Conservation (phyloP, 2,113 vertebrate species). For the Gallinago media region DNA sequence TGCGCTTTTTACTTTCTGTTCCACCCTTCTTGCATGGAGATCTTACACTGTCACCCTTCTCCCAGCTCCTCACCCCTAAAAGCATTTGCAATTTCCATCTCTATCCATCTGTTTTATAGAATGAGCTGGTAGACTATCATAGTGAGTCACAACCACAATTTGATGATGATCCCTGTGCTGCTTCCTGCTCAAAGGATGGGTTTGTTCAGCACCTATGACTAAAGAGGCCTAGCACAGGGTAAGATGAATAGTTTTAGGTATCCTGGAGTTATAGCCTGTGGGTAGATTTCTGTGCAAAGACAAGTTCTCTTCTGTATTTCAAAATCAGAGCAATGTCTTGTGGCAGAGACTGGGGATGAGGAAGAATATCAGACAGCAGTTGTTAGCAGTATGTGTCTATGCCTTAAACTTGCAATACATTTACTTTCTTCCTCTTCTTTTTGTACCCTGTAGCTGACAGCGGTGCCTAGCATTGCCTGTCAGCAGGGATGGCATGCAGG, state of each 20-base stretch:
- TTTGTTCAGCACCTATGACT: not conserved
- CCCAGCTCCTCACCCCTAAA: not conserved
- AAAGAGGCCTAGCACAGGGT: not conserved
- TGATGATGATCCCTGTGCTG: not conserved
- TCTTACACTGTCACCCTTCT: not conserved
- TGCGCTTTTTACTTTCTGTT: not conserved
- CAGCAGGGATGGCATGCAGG: conserved; percentile 54
- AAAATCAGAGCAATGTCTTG: conserved; percentile 36
- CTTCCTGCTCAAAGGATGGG: not conserved
- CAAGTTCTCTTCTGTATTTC: not conserved
- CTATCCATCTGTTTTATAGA: not conserved
- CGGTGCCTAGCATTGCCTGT: conserved; percentile 47
- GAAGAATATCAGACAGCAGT: conserved; percentile 26
- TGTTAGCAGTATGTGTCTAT: conserved; percentile 26
- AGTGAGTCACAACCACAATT: not conserved
- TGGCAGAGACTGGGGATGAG: conserved; percentile 1
- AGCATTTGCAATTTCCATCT: not conserved
- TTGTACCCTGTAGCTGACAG: conserved; percentile 66
- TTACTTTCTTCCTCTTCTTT: conserved; percentile 62
- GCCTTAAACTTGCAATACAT: conserved; percentile 39
- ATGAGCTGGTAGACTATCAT: not conserved
- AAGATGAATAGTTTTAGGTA: not conserved
- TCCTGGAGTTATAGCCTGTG: not conserved
- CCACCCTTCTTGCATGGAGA: not conserved
- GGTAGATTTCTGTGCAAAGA: not conserved